Evolutionary conservation across 1,140 invertebrate species (phyloP).

Genomic region (Acromyrmex echinatior): DNA sequence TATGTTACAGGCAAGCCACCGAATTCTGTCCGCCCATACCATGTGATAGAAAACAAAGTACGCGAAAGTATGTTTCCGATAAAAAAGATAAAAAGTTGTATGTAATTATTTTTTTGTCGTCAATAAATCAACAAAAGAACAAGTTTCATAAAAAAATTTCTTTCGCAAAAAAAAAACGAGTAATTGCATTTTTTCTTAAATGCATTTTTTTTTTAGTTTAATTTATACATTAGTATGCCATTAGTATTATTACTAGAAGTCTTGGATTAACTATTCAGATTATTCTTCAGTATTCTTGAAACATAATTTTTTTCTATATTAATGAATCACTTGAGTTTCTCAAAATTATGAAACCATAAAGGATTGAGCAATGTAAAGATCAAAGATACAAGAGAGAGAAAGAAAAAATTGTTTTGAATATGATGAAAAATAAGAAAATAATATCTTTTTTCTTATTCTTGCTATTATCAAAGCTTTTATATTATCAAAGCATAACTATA

Average conservation of each 20-base stretch:
- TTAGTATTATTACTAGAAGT: not conserved
- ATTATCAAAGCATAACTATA: not conserved
- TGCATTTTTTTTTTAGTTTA: not conserved
- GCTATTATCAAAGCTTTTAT: not conserved
- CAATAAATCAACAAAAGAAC: not conserved
- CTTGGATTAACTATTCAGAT: not conserved
- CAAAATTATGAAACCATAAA: not conserved
- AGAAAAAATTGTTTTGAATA: not conserved
- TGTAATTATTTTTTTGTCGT: not conserved
- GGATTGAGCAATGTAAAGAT: not conserved
- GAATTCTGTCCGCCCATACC: not conserved
- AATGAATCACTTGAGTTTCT: not conserved
- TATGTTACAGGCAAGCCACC: not conserved
- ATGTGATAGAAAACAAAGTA: conserved; percentile 1
- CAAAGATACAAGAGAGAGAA: not conserved
- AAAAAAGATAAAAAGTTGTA: not conserved
- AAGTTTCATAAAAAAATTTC: not conserved
- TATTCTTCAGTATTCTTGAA: not conserved
- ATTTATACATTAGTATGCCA: not conserved
- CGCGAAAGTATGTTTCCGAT: not conserved
- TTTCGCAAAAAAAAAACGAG: not conserved
- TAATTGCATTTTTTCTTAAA: not conserved
- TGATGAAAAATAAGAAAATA: not conserved
- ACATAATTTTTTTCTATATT: not conserved
- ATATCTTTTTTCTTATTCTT: not conserved